Conservation (phyloP, 2,888 invertebrate species). For the Lepidochitona cinerea region DNA sequence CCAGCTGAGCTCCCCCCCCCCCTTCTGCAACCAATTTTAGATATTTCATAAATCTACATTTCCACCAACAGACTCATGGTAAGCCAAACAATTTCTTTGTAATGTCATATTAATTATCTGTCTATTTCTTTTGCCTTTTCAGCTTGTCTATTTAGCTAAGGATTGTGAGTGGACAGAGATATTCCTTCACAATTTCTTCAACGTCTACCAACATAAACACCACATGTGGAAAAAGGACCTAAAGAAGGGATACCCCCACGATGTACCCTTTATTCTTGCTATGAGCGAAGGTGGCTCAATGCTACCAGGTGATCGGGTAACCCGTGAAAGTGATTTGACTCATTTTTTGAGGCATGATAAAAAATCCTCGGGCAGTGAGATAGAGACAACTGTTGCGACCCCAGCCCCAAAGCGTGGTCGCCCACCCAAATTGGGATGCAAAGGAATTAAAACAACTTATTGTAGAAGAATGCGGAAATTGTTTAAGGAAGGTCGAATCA, state of each 20-base stretch:
- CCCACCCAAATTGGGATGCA: not conserved
- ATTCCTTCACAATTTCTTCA: slow-evolving; percentile 11
- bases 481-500: not conserved
- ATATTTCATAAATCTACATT: too few species aligned
- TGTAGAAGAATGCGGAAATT: not conserved
- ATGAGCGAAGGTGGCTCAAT: slow-evolving; percentile 35
- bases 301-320: slow-evolving; percentile 35
- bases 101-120: too few species aligned
- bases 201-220: slow-evolving; percentile 19
- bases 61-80: too few species aligned
- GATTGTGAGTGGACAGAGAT: not conserved
- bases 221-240: slow-evolving; percentile 10
- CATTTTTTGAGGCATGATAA: too few species aligned
- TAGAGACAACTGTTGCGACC: too few species aligned
- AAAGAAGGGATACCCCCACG: too few species aligned
- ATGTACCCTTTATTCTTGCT: slow-evolving; percentile 41
- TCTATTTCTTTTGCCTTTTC: too few species aligned
- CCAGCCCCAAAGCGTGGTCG: not conserved
- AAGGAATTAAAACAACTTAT: not conserved
- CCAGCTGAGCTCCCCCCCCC: too few species aligned
- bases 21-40: too few species aligned
- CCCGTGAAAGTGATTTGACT: too few species aligned
- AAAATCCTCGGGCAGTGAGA: too few species aligned
- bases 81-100: too few species aligned
- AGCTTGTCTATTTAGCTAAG: not conserved